Conservation (phyloP, 2,797 vertebrate species). For the Oreochromis grahami region DNA sequence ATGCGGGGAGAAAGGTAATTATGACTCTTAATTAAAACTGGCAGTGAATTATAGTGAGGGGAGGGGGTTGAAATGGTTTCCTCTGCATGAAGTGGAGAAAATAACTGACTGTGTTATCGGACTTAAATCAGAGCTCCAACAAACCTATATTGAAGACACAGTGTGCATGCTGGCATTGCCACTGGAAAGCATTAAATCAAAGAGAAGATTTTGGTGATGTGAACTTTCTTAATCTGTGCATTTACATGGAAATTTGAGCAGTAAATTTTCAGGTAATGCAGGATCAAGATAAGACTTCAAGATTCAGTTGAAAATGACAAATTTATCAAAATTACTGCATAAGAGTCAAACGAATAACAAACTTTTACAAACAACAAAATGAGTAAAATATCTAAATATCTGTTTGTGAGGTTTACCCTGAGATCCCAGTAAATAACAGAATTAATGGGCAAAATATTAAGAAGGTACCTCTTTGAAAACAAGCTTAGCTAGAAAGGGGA, state of each 20-base stretch:
- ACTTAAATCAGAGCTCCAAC: conserved; percentile 31
- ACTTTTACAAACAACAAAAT: not conserved
- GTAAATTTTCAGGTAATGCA: not conserved
- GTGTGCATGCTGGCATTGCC: conserved; percentile 15
- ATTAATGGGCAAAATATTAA: conserved; percentile 5
- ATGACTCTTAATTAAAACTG: conserved; percentile 67
- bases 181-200: conserved; percentile 13
- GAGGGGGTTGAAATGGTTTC: conserved; percentile 28
- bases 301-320: not conserved
- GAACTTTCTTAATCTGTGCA: not conserved
- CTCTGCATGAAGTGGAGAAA: conserved; percentile 32
- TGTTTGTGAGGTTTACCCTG: not conserved
- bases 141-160: conserved; percentile 14
- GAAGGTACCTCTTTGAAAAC: not conserved
- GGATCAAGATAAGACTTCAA: not conserved
- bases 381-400: not conserved
- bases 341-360: not conserved
- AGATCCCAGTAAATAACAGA: not conserved
- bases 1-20: conserved; percentile 61
- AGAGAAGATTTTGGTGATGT: not conserved
- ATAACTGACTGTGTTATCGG: conserved; percentile 39
- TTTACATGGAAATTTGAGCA: conserved; percentile 4
- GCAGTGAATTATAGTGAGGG: conserved; percentile 44
- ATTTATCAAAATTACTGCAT: not conserved
- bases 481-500: not conserved